phyloP scores from a whole-genome alignment of 2,888 invertebrate species.

The Plutella xylostella region DNA sequence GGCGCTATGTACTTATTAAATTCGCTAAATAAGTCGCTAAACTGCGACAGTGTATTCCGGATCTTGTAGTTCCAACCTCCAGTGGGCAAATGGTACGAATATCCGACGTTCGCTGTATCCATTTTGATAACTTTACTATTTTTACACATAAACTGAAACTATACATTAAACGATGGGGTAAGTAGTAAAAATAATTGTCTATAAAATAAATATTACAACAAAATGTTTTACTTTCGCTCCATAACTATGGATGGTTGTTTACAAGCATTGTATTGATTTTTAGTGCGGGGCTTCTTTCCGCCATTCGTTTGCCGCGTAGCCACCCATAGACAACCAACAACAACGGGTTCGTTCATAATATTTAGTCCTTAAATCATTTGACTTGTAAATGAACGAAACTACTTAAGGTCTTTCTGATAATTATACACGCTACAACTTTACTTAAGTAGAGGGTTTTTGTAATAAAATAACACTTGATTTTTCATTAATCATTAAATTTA shows the following conservation, averaged over 20 bases:
- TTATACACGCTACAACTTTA: too few species aligned
- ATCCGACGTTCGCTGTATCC: slow-evolving; percentile 78
- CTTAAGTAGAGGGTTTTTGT: too few species aligned
- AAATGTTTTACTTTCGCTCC: slow-evolving; percentile 38
- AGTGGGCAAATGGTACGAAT: slow-evolving; percentile 85
- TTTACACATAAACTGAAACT: slow-evolving; percentile 9
- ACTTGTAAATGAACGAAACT: too few species aligned
- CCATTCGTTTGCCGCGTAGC: neutral
- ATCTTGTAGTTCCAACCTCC: slow-evolving; percentile 82
- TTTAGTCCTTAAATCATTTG: too few species aligned
- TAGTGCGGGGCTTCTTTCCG: slow-evolving; percentile 21
- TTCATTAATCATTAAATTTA: too few species aligned
- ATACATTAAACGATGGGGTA: neutral
- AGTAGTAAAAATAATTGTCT: slow-evolving; percentile 12
- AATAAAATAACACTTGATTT: too few species aligned
- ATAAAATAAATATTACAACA: slow-evolving; percentile 30
- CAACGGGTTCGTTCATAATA: too few species aligned
- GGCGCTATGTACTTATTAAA: slow-evolving; percentile 96
- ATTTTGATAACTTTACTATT: slow-evolving; percentile 25
- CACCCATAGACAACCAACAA: slow-evolving; percentile 1
- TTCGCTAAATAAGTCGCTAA: slow-evolving; percentile 95
- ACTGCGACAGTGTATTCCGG: slow-evolving; percentile 85
- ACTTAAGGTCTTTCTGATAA: too few species aligned
- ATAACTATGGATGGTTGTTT: slow-evolving; percentile 45
- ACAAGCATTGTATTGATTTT: slow-evolving; percentile 64